A percentile compares a stretch with the other conserved stretches of the same genome.
These are phyloP conservation scores for Scaptomyza tumidula DNA, from an alignment of 2,888 invertebrate species.

Conservation along the genomic window DNA sequence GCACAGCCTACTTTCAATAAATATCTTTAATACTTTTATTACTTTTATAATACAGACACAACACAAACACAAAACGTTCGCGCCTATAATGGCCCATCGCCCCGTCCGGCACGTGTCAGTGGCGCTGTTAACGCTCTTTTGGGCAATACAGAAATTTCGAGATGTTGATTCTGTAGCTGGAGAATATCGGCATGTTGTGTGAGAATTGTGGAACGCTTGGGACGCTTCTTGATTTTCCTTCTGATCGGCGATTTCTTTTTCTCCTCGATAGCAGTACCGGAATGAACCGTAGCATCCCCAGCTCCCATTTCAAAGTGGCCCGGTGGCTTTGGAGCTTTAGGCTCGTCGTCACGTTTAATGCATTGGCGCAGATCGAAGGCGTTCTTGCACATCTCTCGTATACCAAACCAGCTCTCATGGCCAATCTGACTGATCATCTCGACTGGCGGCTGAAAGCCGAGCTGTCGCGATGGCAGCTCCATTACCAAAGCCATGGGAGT, in stretches of 20 bases:
- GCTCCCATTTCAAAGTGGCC: neutral
- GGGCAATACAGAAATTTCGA: neutral
- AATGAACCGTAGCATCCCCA: neutral
- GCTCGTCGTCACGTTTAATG: conserved; percentile 59
- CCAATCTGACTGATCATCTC: conserved; percentile 81
- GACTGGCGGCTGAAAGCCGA: conserved; percentile 83
- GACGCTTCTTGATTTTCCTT: conserved; percentile 50
- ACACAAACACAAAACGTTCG: neutral
- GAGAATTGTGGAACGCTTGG: conserved; percentile 43
- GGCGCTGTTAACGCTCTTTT: conserved; percentile 28
- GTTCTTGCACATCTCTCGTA: conserved; percentile 83
- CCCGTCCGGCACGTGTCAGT: conserved; percentile 16
- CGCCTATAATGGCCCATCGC: conserved; percentile 19
- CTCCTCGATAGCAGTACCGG: neutral
- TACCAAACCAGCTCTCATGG: conserved; percentile 84
- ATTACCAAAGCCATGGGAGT: conserved; percentile 83
- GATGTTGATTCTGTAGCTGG: conserved; percentile 38
- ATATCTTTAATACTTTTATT: conserved; percentile 10
- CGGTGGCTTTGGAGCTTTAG: conserved; percentile 31
- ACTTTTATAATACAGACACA: conserved; percentile 13
- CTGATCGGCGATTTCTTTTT: conserved; percentile 15
- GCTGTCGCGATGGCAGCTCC: conserved; percentile 82
- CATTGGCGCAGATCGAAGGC: conserved; percentile 67
- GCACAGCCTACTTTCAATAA: conserved; percentile 17
- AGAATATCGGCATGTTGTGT: conserved; percentile 49